Evolutionary conservation across 2,797 vertebrate genomes (phyloP), one percentile per base, ranked within the genome.

Genomic region (Geotrypetes seraphini): DNA sequence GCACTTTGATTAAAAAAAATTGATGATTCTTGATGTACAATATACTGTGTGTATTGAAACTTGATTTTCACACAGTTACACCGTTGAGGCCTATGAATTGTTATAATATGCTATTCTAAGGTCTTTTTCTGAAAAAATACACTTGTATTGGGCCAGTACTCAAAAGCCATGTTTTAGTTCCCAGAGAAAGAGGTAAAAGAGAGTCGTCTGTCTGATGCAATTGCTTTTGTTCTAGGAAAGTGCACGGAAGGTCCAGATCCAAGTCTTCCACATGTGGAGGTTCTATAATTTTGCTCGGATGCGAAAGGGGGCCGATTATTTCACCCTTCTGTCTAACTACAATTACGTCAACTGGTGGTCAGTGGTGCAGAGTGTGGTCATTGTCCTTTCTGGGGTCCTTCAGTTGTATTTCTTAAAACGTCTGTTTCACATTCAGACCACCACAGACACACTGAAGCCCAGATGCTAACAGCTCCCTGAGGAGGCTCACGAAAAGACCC

Each of bases 251-350:
- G 64, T 98, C 49, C 77, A 91, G 43, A 32, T 21, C 6, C 50
- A 67, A 4, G 53, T 89, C 25, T 96, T 98, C 68, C 93, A 97
- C 62, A 89, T 92, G 78, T 92, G 94, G 76, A 79, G 91, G 14
- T 77, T 86, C 73, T 97, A 94, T 68, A 85, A 73, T 69, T 85
- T 83, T 0, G 78, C 81, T 9, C 82, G 88, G 8, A 92, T 98
- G 91, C 75, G 74, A 36, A 86, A 63, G 43, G 75, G 65, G 1
- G 57, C 66, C 0, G 92, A 98, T 57, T 78, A 75, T 61, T 91
- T 83, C 67, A 71, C 91, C 37, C 73, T 93, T 23, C 67, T 57
- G 47, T 85, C 86, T 73, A 96, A 92, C 74, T 74, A 80, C 7
- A 55, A 43, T 51, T 97, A 94, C 0, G 53, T 98, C 55, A 91